These are phyloP conservation scores for Tetrapedia diversipes DNA, from an alignment of 2,888 invertebrate species.

Conservation along the genomic window DNA sequence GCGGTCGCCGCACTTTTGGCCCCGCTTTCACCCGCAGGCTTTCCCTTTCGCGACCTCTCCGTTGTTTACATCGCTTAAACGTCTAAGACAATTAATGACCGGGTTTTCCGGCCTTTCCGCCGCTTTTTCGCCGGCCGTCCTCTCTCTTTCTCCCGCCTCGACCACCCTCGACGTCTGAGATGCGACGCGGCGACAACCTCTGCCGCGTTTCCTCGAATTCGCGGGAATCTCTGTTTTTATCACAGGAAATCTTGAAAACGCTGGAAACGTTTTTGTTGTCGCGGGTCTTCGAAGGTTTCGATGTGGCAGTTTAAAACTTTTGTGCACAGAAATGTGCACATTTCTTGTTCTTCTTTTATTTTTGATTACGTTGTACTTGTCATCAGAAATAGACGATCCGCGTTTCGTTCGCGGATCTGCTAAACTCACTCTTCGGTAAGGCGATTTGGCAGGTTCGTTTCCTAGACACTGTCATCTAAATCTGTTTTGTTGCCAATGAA, in stretches of 20 bases:
- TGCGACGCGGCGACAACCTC: slow-evolving; percentile 2
- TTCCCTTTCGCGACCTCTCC: slow-evolving; percentile 79
- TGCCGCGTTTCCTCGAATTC: background rate
- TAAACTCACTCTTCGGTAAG: no score
- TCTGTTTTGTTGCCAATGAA: no score
- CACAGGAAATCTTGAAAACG: background rate
- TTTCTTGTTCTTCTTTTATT: no score
- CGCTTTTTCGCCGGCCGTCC: slow-evolving; percentile 22
- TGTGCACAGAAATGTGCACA: no score
- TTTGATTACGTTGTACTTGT: no score
- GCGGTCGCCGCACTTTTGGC: slow-evolving; percentile 73
- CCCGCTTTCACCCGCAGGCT: slow-evolving; percentile 74
- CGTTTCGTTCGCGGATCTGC: no score
- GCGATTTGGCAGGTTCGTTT: no score
- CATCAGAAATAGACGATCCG: no score
- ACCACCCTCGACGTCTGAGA: background rate
- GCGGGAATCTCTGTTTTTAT: no score
- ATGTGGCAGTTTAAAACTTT: no score
- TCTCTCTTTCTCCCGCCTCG: background rate
- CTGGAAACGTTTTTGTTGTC: background rate
- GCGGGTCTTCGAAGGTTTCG: no score
- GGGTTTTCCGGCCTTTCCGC: slow-evolving; percentile 64
- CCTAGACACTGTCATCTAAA: no score
- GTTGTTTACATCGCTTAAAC: slow-evolving; percentile 78
- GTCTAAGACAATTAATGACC: slow-evolving; percentile 79